phyloP scores from a whole-genome alignment of 2,113 vertebrate genomes.

The Dromaius novaehollandiae region DNA sequence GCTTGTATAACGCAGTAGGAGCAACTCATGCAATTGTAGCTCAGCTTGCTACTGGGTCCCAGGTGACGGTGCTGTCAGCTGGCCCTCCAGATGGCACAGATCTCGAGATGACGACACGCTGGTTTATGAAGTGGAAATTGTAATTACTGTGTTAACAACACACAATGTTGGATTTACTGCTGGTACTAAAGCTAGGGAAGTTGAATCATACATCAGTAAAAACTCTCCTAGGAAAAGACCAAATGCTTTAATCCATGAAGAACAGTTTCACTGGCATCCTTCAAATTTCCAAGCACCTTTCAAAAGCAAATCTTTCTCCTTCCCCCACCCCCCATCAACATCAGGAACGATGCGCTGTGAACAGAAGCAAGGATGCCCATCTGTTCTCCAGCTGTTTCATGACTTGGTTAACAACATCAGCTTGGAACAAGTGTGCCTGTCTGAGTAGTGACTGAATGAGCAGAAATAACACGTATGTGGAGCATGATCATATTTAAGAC shows the following conservation, averaged over 20 bases:
- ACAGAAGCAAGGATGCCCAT: background rate
- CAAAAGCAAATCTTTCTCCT: background rate
- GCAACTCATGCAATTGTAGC: background rate
- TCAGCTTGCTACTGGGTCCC: background rate
- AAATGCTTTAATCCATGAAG: background rate
- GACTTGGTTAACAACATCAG: background rate
- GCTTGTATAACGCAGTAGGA: background rate
- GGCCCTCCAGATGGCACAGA: constrained; percentile 40
- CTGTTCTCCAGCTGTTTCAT: rapidly evolving
- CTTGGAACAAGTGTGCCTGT: background rate
- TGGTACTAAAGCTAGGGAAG: background rate
- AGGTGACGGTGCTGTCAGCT: constrained; percentile 21
- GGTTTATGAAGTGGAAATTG: constrained; percentile 27
- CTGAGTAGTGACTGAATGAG: background rate
- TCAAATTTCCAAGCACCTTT: background rate
- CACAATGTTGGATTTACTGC: background rate
- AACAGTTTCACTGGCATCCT: background rate
- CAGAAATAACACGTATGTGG: background rate
- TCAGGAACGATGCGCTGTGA: background rate
- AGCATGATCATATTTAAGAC: rapidly evolving
- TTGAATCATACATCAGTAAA: background rate
- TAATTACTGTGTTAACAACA: constrained; percentile 50
- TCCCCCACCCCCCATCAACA: background rate
- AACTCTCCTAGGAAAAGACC: background rate
- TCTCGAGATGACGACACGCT: background rate